These are phyloP conservation scores for Felis chaus DNA, from an alignment of 2,113 vertebrate species.

Conservation along the genomic window DNA sequence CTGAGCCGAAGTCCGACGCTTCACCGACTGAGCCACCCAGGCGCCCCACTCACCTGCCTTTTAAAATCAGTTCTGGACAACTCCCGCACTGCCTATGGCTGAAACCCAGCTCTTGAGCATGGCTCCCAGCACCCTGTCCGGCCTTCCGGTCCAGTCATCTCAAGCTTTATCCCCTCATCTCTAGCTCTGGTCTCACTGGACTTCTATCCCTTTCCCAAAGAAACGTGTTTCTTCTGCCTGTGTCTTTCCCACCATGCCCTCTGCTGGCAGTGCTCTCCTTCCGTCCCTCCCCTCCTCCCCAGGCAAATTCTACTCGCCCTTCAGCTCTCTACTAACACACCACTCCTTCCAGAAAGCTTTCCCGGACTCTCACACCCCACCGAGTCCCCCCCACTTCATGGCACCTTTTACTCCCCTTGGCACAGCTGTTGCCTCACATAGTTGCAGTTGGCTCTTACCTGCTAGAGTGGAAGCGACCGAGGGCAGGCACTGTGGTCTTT, in stretches of 20 bases:
- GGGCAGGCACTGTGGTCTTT: neutral
- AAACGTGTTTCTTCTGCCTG: neutral
- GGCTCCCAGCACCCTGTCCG: neutral
- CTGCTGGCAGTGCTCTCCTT: neutral
- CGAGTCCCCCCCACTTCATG: neutral
- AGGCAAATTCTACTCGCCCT: neutral
- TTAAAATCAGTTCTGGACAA: neutral
- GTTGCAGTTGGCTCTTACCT: neutral
- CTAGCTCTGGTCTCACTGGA: neutral
- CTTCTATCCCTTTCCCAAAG: neutral
- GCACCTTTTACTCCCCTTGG: neutral
- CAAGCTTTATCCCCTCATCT: neutral
- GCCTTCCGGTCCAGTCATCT: no score
- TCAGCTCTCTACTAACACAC: neutral
- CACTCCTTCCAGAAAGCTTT: neutral
- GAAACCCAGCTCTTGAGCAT: neutral
- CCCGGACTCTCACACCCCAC: neutral
- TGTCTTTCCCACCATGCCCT: neutral
- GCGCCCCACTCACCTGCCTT: neutral
- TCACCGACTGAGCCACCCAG: no score
- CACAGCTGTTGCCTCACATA: neutral
- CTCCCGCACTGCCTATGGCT: rapidly evolving
- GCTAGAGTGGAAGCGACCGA: neutral
- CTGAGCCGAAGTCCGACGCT: no score
- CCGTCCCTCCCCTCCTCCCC: neutral